phyloP scores from a whole-genome alignment of 1,140 invertebrate species.

The Brachionus angularis region DNA sequence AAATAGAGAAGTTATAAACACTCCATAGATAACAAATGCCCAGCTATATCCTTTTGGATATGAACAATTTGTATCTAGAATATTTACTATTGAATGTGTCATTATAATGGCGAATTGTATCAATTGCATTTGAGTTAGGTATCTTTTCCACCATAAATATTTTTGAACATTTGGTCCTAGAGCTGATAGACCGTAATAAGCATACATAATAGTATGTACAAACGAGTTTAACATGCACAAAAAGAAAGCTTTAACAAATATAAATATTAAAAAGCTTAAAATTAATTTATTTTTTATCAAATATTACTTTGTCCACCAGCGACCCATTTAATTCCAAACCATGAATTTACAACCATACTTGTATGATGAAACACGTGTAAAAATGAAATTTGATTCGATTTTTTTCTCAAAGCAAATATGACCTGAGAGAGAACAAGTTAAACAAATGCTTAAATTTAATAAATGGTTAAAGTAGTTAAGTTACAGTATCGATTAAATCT shows the following conservation, averaged over 20 bases:
- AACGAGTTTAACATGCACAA: constrained; percentile 65
- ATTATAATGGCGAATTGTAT: constrained; percentile 45
- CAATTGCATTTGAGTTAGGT: constrained; percentile 55
- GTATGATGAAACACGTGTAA: constrained; percentile 69
- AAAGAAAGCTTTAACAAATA: constrained; percentile 38
- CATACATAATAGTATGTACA: constrained; percentile 75
- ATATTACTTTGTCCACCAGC: constrained; percentile 46
- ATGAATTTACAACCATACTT: constrained; percentile 56
- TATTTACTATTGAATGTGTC: constrained; percentile 37
- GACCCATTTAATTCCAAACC: constrained; percentile 51
- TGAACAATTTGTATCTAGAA: constrained; percentile 19
- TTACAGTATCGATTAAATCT: constrained; percentile 47
- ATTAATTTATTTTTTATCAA: neutral
- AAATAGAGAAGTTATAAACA: constrained; percentile 33
- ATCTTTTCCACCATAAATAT: constrained; percentile 60
- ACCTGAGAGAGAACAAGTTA: neutral
- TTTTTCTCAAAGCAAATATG: constrained; percentile 66
- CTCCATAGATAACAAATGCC: constrained; percentile 35
- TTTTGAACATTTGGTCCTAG: constrained; percentile 57
- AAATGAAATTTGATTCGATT: constrained; percentile 69
- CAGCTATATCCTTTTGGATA: constrained; percentile 39
- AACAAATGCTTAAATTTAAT: neutral
- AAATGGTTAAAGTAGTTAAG: too few relatives aligned
- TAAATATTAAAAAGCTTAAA: neutral
- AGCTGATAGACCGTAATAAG: constrained; percentile 69